Evolutionary conservation across 1,140 invertebrate species (phyloP), one percentile per base, ranked within the genome.

Genomic region (Thrips palmi): DNA sequence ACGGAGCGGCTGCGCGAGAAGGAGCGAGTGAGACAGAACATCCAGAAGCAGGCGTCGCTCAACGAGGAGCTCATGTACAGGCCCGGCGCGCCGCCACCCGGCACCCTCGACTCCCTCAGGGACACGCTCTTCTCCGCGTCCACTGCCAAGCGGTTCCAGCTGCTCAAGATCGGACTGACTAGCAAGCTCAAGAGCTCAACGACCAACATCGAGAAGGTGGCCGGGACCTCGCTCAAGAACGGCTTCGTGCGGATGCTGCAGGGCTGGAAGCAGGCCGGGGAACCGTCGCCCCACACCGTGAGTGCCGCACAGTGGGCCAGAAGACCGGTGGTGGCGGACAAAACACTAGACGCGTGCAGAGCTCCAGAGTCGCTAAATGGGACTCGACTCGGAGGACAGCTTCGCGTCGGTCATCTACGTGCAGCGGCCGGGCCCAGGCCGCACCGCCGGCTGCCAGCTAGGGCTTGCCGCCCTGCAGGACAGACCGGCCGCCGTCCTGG

Each of bases 321-420:
- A n/a, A n/a, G 37, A 32, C 38, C 18, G 33, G 37, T 42, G n/a
- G n/a, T n/a, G n/a, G n/a, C n/a, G n/a, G n/a, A n/a, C n/a, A n/a
- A n/a, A n/a, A n/a, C n/a, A n/a, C n/a, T n/a, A n/a, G n/a, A n/a
- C n/a, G n/a, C n/a, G n/a, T n/a, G n/a, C n/a, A n/a, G n/a, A n/a
- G n/a, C 63, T 89, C 30, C 85, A 89, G 54, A 88, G 83, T 55
- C 85, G 91, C 49, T n/a, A n/a, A n/a, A 89, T 86, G 0, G 88
- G 84, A 57, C 77, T 91, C 2, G 85, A 91, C 55, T 87, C 82
- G 2, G 84, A 91, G 57, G 85, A 91, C 47, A 86, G 81, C 57
- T 85, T 87, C 52, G 82, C 82, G 22, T 87, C 83, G 32, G 85
- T 89, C 6, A 89, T 89, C 49, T 87, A 77, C 50, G 74, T 87